A percentile compares a stretch with the other conserved stretches of the same genome.
These are phyloP conservation scores for Mesocentrotus franciscanus DNA, from an alignment of 53 echinoderm and acorn worm genomes.

Conservation along the genomic window DNA sequence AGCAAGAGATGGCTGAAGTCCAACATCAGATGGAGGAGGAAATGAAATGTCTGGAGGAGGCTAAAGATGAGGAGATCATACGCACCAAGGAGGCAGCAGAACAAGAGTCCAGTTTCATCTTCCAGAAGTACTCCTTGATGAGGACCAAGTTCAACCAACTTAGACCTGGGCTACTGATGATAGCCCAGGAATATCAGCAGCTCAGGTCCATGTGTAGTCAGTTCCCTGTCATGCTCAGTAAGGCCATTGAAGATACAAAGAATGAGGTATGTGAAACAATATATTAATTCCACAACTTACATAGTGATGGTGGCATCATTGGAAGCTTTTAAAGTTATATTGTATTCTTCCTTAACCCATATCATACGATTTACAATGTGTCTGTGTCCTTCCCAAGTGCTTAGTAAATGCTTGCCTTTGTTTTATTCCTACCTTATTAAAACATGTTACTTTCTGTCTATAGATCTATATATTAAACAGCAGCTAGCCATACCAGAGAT, in stretches of 20 bases:
- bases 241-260: slow-evolving; percentile 92
- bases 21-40: slow-evolving; percentile 77
- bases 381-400: background rate
- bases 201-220: slow-evolving; percentile 87
- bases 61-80: slow-evolving; percentile 72
- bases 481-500: background rate
- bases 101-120: slow-evolving; percentile 62
- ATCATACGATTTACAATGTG: background rate
- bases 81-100: slow-evolving; percentile 62
- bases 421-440: no score
- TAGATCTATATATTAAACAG: background rate
- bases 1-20: slow-evolving; percentile 72
- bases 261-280: slow-evolving; percentile 72
- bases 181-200: slow-evolving; percentile 96
- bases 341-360: no score
- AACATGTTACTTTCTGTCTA: no score
- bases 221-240: slow-evolving; percentile 87
- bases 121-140: slow-evolving; percentile 72
- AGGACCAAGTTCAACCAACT: slow-evolving; percentile 78
- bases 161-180: slow-evolving; percentile 88
- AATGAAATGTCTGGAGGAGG: slow-evolving; percentile 62
- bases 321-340: no score
- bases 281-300: background rate
- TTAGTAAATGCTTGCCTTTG: no score
- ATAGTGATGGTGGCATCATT: background rate